These are phyloP conservation scores for Microcebus lehilahytsara DNA, from an alignment of 2,113 vertebrate genomes.

Conservation along the genomic window DNA sequence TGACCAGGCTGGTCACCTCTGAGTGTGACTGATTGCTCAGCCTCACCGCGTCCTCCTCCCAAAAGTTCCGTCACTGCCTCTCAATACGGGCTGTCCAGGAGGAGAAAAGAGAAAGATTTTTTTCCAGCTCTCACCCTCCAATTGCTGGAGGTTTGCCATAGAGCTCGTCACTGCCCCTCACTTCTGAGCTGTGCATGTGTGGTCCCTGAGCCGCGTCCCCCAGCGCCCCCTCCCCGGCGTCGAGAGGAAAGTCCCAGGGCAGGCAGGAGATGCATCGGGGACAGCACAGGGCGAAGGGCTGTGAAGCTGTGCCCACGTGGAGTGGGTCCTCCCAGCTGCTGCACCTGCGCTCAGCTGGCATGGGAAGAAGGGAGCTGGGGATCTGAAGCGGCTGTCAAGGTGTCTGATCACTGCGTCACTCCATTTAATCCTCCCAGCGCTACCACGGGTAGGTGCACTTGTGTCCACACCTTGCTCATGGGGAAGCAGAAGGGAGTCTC, in stretches of 20 bases:
- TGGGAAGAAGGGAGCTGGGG: neutral
- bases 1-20: neutral
- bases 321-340: neutral
- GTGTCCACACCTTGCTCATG: neutral
- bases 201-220: neutral
- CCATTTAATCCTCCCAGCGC: neutral
- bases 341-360: neutral
- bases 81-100: neutral
- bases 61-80: neutral
- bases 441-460: neutral
- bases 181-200: neutral
- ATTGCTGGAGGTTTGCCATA: too few species aligned
- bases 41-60: neutral
- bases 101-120: neutral
- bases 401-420: neutral
- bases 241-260: neutral
- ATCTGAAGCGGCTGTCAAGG: neutral
- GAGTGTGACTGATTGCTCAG: neutral
- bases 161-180: neutral
- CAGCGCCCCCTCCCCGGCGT: neutral
- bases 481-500: neutral
- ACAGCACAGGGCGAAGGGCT: accelerated
- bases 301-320: too few species aligned
- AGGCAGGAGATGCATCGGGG: neutral
- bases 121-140: neutral